These are phyloP conservation scores for Hipparchia semele DNA, from an alignment of 2,888 invertebrate species.

Conservation along the genomic window DNA sequence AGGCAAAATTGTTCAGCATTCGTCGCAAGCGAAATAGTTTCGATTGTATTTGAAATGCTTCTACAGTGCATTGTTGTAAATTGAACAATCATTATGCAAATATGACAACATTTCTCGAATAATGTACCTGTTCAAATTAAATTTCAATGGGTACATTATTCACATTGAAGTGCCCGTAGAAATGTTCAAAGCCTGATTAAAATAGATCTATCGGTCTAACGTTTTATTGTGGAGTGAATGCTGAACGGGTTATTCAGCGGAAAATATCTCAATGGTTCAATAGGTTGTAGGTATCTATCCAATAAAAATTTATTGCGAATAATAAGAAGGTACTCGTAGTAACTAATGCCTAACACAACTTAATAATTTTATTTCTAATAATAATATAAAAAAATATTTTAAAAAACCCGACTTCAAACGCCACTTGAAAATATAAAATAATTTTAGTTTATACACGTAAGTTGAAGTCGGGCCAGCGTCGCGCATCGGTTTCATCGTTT, in stretches of 20 bases:
- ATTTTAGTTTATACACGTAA: too few relatives aligned
- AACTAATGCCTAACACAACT: too few relatives aligned
- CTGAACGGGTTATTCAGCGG: background rate
- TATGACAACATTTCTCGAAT: constrained; percentile 13
- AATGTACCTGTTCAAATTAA: constrained; percentile 10
- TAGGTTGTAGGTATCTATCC: background rate
- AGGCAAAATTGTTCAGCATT: background rate
- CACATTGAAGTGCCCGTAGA: constrained; percentile 4
- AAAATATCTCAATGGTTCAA: background rate
- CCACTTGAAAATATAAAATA: too few relatives aligned
- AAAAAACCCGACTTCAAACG: too few relatives aligned
- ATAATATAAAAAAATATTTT: too few relatives aligned
- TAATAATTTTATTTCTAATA: too few relatives aligned
- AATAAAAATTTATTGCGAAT: too few relatives aligned
- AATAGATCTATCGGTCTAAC: constrained; percentile 1
- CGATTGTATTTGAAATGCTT: constrained; percentile 7
- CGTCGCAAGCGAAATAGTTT: constrained; percentile 6
- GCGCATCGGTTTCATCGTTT: too few relatives aligned
- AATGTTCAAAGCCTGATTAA: constrained; percentile 5
- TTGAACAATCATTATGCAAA: constrained; percentile 23
- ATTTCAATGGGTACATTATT: constrained; percentile 13
- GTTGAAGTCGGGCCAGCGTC: too few relatives aligned
- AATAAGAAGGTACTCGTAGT: too few relatives aligned
- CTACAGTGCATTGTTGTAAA: constrained; percentile 14
- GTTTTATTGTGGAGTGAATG: background rate